Conservation (phyloP, 2,113 vertebrate genomes). For the Epinephelus cyanopodus region DNA sequence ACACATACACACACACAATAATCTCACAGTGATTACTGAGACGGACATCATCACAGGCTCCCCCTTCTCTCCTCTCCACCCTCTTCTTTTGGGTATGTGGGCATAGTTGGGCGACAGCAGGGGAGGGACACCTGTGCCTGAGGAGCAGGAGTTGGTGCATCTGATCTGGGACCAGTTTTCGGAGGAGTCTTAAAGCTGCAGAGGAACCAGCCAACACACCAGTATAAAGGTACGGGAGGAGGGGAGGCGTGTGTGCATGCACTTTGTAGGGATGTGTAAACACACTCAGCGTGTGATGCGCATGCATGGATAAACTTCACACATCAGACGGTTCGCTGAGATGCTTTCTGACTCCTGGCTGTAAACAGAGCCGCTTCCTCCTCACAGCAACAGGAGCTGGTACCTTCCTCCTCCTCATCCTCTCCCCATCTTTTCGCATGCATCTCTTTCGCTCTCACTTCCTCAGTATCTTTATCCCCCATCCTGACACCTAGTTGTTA, state of each 20-base stretch:
- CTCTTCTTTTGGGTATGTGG: conserved; percentile 16
- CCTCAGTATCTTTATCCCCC: background rate
- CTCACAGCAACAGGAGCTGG: conserved; percentile 63
- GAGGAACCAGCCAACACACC: conserved; percentile 35
- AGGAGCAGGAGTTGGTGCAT: conserved; percentile 22
- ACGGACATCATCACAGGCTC: conserved; percentile 22
- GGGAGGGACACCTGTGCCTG: conserved; percentile 56
- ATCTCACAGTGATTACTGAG: conserved; percentile 28
- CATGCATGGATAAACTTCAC: conserved; percentile 45
- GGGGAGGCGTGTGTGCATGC: background rate
- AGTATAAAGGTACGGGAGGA: conserved; percentile 63
- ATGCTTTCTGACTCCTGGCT: conserved; percentile 25
- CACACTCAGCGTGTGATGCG: background rate
- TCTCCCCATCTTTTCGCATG: conserved; percentile 15
- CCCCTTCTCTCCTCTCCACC: background rate
- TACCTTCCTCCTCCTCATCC: conserved; percentile 13
- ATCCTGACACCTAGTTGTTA: conserved; percentile 29
- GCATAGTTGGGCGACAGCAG: background rate
- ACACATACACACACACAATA: background rate
- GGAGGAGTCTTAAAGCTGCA: conserved; percentile 40
- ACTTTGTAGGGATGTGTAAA: conserved; percentile 7
- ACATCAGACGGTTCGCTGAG: conserved; percentile 26
- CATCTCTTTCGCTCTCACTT: conserved; percentile 17
- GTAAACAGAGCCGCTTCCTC: conserved; percentile 57
- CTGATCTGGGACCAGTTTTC: conserved; percentile 36